Conservation (phyloP, 1,140 invertebrate genomes). For the Solenopsis fugax region DNA sequence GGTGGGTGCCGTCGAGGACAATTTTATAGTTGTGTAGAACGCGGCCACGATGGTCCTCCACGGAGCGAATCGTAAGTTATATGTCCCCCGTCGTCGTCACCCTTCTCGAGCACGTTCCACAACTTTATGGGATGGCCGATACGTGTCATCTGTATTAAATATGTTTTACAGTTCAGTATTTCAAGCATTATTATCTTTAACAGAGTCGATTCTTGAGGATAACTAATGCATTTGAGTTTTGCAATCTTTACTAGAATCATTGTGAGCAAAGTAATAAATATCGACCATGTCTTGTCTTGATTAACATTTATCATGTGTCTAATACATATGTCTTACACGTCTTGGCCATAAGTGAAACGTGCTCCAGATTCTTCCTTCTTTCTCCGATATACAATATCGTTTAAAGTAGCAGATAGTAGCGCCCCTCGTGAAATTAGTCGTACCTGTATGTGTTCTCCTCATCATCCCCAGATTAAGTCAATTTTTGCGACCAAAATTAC, state of each 20-base stretch:
- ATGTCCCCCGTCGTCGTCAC: slow-evolving; percentile 61
- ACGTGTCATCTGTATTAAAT: slow-evolving; percentile 29
- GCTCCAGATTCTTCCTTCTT: slow-evolving; percentile 5
- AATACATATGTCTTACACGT: not conserved
- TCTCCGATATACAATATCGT: slow-evolving; percentile 43
- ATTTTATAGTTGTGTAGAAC: slow-evolving; percentile 73
- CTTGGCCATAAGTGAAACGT: slow-evolving; percentile 26
- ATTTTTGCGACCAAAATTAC: not conserved
- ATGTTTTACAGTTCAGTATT: not conserved
- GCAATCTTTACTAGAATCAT: not conserved
- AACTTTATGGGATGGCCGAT: slow-evolving; percentile 37
- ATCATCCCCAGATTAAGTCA: not conserved
- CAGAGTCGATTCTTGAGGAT: not conserved
- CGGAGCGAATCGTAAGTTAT: slow-evolving; percentile 85
- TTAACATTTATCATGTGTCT: not conserved
- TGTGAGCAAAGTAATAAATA: not conserved
- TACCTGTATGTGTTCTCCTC: not conserved
- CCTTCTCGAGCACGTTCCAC: slow-evolving; percentile 57
- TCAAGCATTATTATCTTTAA: not conserved
- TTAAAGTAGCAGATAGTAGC: slow-evolving; percentile 53
- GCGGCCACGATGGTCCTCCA: slow-evolving; percentile 84
- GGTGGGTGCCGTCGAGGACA: slow-evolving; percentile 72
- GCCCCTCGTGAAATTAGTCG: slow-evolving; percentile 22
- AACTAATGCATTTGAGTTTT: not conserved
- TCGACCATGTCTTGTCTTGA: not conserved